Percentiles rank a stretch among this genome's conserved stretches.
Evolutionary conservation across 2,888 invertebrate species (phyloP).

Genomic region (Micoletzkya japonica): DNA sequence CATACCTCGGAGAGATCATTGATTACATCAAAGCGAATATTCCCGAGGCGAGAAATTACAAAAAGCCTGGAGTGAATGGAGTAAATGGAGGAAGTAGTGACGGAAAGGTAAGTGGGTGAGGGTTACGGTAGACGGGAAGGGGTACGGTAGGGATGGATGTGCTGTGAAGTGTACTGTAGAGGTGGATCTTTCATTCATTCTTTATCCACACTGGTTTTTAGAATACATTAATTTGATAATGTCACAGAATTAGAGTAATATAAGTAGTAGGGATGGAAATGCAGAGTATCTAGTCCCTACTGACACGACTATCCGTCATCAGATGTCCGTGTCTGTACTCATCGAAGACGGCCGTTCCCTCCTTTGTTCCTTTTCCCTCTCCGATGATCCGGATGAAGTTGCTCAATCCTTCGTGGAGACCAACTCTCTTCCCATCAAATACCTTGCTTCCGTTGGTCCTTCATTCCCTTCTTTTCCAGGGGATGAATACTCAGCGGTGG

Average conservation of each 20-base stretch:
- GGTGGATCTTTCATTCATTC: too few species aligned
- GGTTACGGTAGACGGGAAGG: not conserved
- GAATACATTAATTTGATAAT: too few species aligned
- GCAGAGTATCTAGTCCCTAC: not conserved
- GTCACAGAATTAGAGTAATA: too few species aligned
- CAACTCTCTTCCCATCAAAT: conserved; percentile 81
- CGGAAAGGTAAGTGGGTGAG: conserved; percentile 15
- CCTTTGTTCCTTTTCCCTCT: conserved; percentile 76
- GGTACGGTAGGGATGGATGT: not conserved
- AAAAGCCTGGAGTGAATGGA: conserved; percentile 80
- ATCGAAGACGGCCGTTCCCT: conserved; percentile 20
- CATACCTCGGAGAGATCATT: conserved; percentile 52
- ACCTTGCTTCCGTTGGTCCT: conserved; percentile 63
- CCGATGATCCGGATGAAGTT: conserved; percentile 87
- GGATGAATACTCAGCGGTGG: not conserved
- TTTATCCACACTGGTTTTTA: too few species aligned
- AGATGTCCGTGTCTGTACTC: conserved; percentile 10
- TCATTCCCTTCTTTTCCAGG: not conserved
- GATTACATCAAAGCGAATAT: conserved; percentile 50
- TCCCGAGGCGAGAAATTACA: conserved; percentile 41
- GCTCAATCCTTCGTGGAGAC: conserved; percentile 87
- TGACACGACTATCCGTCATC: too few species aligned
- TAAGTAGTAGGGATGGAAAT: too few species aligned
- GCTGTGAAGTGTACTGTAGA: too few species aligned
- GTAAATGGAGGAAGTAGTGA: not conserved